Conservation (phyloP, 2,797 vertebrate species). For the Chelonia mydas region DNA sequence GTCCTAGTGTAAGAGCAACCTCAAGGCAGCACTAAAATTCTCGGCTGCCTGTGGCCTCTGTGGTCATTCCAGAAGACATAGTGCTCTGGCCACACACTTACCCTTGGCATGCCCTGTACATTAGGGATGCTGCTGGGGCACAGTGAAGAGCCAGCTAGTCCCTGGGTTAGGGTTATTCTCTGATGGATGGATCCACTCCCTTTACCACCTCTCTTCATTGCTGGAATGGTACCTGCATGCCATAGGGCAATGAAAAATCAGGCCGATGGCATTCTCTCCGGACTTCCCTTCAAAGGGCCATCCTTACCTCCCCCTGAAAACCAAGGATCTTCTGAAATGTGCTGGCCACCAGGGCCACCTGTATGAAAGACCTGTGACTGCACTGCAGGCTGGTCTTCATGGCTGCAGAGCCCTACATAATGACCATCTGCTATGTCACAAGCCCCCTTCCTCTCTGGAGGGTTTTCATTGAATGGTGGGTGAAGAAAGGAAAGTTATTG, state of each 20-base stretch:
- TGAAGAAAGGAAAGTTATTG: not conserved
- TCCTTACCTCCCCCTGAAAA: not conserved
- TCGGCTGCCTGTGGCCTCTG: not conserved
- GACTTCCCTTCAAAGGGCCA: not conserved
- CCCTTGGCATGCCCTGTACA: constrained; percentile 3
- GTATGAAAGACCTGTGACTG: not conserved
- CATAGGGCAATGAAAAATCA: not conserved
- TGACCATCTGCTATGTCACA: not conserved
- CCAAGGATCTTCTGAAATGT: not conserved
- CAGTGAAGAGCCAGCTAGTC: constrained; percentile 16
- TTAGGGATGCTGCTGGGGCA: not conserved
- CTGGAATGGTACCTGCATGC: not conserved
- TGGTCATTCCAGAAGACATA: not conserved
- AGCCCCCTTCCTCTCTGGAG: not conserved
- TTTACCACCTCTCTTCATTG: not conserved
- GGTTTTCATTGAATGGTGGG: not conserved
- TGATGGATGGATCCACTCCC: not conserved
- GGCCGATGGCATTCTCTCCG: not conserved
- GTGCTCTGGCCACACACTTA: constrained; percentile 1
- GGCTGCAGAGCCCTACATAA: not conserved
- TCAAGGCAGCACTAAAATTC: not conserved
- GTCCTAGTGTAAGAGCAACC: not conserved
- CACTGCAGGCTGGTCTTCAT: not conserved
- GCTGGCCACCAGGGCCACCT: not conserved
- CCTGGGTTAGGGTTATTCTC: not conserved